phyloP scores from a whole-genome alignment of 1,140 invertebrate species.

The Drosophila teissieri region DNA sequence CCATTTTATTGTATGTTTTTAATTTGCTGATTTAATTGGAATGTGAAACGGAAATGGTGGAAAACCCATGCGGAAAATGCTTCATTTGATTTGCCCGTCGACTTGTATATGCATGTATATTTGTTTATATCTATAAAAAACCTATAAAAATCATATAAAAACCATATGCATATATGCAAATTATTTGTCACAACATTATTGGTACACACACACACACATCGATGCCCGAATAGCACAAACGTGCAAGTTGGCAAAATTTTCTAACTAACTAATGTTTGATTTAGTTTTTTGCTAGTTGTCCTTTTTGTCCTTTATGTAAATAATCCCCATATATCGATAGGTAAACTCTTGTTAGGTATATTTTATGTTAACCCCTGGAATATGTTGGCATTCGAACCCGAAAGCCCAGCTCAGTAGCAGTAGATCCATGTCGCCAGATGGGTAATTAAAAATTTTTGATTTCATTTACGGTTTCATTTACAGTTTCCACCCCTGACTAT shows the following conservation, averaged over 20 bases:
- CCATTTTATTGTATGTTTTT: slow-evolving; percentile 50
- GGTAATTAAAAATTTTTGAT: slow-evolving; percentile 66
- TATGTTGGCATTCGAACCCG: slow-evolving; percentile 51
- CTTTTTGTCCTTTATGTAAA: slow-evolving; percentile 38
- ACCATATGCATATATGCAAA: slow-evolving; percentile 61
- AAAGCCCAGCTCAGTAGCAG: slow-evolving; percentile 49
- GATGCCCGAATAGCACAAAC: slow-evolving; percentile 12
- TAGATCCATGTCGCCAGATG: slow-evolving; percentile 46
- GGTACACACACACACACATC: slow-evolving; percentile 44
- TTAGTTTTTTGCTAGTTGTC: slow-evolving; percentile 15
- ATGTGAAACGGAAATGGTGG: slow-evolving; percentile 27
- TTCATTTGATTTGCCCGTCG: slow-evolving; percentile 29
- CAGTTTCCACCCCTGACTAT: slow-evolving; percentile 38
- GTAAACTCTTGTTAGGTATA: slow-evolving; percentile 60
- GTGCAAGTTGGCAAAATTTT: slow-evolving; percentile 53
- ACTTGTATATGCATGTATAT: slow-evolving; percentile 51
- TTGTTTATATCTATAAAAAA: slow-evolving; percentile 53
- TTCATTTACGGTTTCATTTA: slow-evolving; percentile 54
- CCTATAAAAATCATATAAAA: slow-evolving; percentile 59
- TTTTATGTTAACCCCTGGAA: slow-evolving; percentile 78
- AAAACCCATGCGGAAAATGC: slow-evolving; percentile 44
- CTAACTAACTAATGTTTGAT: slow-evolving; percentile 69
- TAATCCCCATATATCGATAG: slow-evolving; percentile 29
- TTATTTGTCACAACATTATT: slow-evolving; percentile 81
- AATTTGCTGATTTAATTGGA: slow-evolving; percentile 38